Base-by-base conservation (phyloP, 1,140 invertebrate species). In the Drosophila serrata region DNA sequence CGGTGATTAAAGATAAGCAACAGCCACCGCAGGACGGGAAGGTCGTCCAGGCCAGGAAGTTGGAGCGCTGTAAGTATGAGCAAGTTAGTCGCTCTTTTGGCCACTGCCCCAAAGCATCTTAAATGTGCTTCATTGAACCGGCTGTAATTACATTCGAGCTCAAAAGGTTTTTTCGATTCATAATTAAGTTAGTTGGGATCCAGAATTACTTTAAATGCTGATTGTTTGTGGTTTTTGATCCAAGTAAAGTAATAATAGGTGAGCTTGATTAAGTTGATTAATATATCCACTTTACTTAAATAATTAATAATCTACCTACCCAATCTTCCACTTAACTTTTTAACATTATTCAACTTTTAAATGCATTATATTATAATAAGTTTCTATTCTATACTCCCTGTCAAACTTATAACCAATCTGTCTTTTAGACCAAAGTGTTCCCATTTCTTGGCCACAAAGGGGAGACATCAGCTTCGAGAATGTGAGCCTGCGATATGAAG, bases 381-480 rank as follows among this genome's bases (percentile, higher is more conserved):
- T n/a, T n/a, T n/a, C n/a, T n/a, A n/a, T n/a, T n/a, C n/a, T n/a
- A 48, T 13, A 24, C 8, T 13, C 3, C 43, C 7, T 40, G n/a
- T 4, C 15, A 12, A 11, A 27, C 19, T 12, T n/a, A 11, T 15
- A 11, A 35, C 31, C 31, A 11, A 7, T 42, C 19, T 35, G 0
- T 29, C 7, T 61, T 81, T 56, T 55, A 95, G 95, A 93, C 91
- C 92, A 85, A 59, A 82, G 87, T 13, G 93, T 95, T 56, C 93
- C 94, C 17, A 86, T 94, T 40, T 93, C 93, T 24, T 97, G 96
- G 96, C 96, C 96, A 39, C 91, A 94, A 59, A 94, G 94, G 58
- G 96, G 96, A 6, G 94, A 95, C 81, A 95, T 97, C 37, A 93
- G 94, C 68, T 97, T 97, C 81, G 94, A 96, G 72, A 94, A 95